Evolutionary conservation across 2,797 vertebrate genomes (phyloP), one percentile per base, ranked within the genome.

Genomic region (Coreius guichenoti): DNA sequence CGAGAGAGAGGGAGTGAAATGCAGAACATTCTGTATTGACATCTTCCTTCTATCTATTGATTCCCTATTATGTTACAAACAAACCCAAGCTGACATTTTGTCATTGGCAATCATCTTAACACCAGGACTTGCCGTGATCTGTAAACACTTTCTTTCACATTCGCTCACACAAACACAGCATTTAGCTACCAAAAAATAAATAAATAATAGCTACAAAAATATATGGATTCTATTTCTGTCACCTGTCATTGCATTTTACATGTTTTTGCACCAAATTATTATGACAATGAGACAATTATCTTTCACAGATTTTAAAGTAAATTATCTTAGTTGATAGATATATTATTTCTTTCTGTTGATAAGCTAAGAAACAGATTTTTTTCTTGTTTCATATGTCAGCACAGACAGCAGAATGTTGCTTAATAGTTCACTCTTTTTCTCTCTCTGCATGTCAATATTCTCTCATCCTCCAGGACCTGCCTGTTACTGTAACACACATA

Each of bases 81-180:
- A 95, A 96, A 94, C 94, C 93, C 94, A 95, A 94, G 95, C 94
- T 95, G 95, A 96, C 94, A 95, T 95, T 95, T 96, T 95, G 95
- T 95, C 95, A 95, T 95, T 95, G 93, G 92, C 94, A 95, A 95
- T 95, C 95, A 95, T 94, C 92, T 94, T 95, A 95, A 95, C 94
- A 94, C 94, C 92, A 93, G 87, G 77, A 87, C 61, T 76, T 58
- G 56, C 79, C 58, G 47, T 39, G 26, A 83, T 75, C 77, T 70
- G 78, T 88, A 51, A 82, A 78, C 75, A 88, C 67, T 70, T 39
- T 23, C 82, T 63, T 56, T 31, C 65, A 61, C 79, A 54, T 54
- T 65, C 56, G 49, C 76, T 82, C 51, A 73, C 47, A 69, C 49
- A 84, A 69, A 77, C 26, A 39, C 43, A 61, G 23, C 29, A 8